Percentiles rank a stretch among this genome's conserved stretches.
phyloP scores from a whole-genome alignment of 2,888 invertebrate species.

The Sceliomorpha sp. region DNA sequence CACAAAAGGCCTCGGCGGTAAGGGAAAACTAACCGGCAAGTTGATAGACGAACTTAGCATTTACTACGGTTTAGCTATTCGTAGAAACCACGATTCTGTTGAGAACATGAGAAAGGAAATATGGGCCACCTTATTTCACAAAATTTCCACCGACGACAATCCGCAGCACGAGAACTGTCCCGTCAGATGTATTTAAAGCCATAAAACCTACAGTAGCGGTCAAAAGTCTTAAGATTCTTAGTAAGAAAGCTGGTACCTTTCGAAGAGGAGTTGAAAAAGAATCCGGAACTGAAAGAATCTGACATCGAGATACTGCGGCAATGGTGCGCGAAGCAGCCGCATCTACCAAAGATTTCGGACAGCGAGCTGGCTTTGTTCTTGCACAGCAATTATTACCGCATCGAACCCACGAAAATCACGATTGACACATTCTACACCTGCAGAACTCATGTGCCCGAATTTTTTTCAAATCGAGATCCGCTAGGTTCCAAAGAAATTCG shows the following conservation, averaged over 20 bases:
- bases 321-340: conserved; percentile 86
- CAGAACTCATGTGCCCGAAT: conserved; percentile 83
- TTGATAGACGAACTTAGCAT: no score
- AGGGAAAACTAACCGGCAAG: no score
- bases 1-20: no score
- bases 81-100: no score
- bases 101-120: no score
- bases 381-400: conserved; percentile 86
- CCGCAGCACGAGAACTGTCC: no score
- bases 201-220: no score
- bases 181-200: no score
- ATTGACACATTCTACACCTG: conserved; percentile 86
- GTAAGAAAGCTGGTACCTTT: conserved; percentile 67
- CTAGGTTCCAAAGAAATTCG: conserved; percentile 80
- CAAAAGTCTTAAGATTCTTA: no score
- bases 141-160: no score
- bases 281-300: conserved; percentile 83
- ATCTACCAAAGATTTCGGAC: conserved; percentile 83
- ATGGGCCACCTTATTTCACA: no score
- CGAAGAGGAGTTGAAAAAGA: conserved; percentile 84
- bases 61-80: no score
- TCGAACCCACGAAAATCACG: conserved; percentile 86
- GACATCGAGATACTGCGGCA: conserved; percentile 84
- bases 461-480: conserved; percentile 78
- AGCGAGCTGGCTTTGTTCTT: conserved; percentile 84